These are phyloP conservation scores for Orestias chungarensis DNA, from an alignment of 2,797 vertebrate species.

Conservation along the genomic window DNA sequence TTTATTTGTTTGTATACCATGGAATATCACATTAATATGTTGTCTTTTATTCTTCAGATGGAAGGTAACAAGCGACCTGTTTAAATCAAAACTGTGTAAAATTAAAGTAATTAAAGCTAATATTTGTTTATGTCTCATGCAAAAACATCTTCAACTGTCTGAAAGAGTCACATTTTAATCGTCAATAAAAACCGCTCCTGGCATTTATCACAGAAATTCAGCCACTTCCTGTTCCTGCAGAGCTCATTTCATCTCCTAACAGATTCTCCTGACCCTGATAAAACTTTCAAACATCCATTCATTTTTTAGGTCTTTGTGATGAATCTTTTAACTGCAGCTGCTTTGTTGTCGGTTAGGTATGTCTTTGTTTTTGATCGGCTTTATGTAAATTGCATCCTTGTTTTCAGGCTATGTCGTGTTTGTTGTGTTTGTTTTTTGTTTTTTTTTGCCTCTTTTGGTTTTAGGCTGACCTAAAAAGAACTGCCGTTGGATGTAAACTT, in stretches of 20 bases:
- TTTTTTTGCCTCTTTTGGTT: constrained; percentile 12
- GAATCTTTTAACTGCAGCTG: constrained; percentile 2
- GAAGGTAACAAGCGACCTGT: neutral
- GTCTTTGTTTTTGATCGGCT: constrained; percentile 4
- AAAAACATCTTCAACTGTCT: neutral
- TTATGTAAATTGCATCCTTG: constrained; percentile 1
- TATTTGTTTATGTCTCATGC: neutral
- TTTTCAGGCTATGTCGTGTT: neutral
- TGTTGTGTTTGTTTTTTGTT: constrained; percentile 7
- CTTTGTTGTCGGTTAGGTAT: constrained; percentile 11
- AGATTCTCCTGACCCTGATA: constrained; percentile 7
- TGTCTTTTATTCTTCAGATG: neutral
- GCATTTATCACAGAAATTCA: neutral
- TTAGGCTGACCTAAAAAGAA: constrained; percentile 15
- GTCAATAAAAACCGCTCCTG: neutral
- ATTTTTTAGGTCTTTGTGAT: constrained; percentile 12
- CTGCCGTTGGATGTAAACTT: constrained; percentile 9
- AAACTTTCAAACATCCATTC: neutral
- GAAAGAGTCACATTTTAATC: neutral
- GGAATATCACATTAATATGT: neutral
- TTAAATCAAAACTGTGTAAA: neutral
- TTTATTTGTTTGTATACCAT: neutral
- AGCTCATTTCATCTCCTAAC: neutral
- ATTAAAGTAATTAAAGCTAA: neutral
- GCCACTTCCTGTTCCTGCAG: neutral